These are phyloP conservation scores for Palythoa grandiflora DNA, from an alignment of 92 coral and sea anemone species.

Conservation along the genomic window DNA sequence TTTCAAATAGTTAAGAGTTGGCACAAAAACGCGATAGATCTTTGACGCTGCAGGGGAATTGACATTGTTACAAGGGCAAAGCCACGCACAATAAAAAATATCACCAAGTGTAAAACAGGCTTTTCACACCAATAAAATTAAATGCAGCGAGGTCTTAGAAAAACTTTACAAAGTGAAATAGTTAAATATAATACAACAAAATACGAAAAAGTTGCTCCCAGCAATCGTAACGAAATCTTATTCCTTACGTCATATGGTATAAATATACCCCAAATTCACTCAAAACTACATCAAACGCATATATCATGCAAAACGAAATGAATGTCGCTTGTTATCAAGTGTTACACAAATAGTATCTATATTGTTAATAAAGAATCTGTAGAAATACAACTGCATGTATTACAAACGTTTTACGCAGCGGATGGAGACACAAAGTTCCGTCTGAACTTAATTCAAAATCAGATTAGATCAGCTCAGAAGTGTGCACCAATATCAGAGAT, in stretches of 20 bases:
- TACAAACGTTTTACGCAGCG: not conserved
- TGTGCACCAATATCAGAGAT: no score
- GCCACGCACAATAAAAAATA: not conserved
- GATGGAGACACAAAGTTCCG: no score
- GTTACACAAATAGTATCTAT: no score
- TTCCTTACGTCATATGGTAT: not conserved
- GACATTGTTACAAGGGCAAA: not conserved
- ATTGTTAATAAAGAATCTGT: not conserved
- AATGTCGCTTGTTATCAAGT: not conserved
- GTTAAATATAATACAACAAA: constrained; percentile 41
- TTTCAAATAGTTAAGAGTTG: not conserved
- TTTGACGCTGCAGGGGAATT: not conserved
- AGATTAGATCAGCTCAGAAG: no score
- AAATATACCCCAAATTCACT: not conserved
- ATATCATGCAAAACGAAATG: not conserved
- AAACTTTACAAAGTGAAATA: constrained; percentile 19
- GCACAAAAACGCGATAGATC: not conserved
- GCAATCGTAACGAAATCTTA: not conserved
- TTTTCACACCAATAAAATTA: no score
- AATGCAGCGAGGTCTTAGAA: not conserved
- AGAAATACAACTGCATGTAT: constrained; percentile 34
- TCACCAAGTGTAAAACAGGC: not conserved
- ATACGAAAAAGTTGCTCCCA: constrained; percentile 6
- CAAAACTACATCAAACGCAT: not conserved
- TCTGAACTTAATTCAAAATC: no score